Base-by-base conservation (phyloP, 2,888 invertebrate species). In the Eledona agricola region DNA sequence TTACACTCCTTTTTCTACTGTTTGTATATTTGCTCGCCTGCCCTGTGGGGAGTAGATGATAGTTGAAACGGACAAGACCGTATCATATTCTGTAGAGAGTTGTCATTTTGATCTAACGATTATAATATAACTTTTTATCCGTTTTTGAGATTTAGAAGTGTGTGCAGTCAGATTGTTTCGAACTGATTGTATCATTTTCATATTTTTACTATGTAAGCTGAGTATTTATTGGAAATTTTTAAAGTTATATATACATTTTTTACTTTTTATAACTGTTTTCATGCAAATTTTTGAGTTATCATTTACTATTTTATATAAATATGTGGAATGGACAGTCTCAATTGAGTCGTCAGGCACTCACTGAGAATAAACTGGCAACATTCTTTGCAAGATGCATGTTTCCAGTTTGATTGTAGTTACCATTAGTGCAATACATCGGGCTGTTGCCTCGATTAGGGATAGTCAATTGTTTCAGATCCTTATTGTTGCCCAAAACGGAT, bases 1-100 rank as follows among this genome's bases (percentile, higher is more conserved):
- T 73, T 76, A 75, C 75, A 75, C 74, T 75, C 75, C 74, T 75
- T 76, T 77, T 77, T 76, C 76, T 76, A 76, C 75, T 75, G 70
- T 76, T 74, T 76, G 74, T 77, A 76, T 73, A 73, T 74, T 75
- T 73, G 68, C 68, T 66, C 64, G 69, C 72, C 71, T 72, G 70
- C 67, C 69, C 67, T 55, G 63, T 64, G 66, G 63, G 69, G 66
- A 67, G 65, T 72, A 67, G 65, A 60, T 61, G 62, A 66, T 69
- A 67, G 66, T 62, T 63, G 64, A 67, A 58, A 59, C 58, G 60
- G 63, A 66, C 58, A 62, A 66, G 63, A 70, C 68, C 71, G 72
- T 73, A 73, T 70, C 72, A 72, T 74, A 75, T 72, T 75, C 71
- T 72, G 73, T 75, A 74, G 74, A 70, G 64, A 63, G 63, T 71